Evolutionary conservation across 2,797 vertebrate species (phyloP).

Genomic region (Mormyrops attenuatus): DNA sequence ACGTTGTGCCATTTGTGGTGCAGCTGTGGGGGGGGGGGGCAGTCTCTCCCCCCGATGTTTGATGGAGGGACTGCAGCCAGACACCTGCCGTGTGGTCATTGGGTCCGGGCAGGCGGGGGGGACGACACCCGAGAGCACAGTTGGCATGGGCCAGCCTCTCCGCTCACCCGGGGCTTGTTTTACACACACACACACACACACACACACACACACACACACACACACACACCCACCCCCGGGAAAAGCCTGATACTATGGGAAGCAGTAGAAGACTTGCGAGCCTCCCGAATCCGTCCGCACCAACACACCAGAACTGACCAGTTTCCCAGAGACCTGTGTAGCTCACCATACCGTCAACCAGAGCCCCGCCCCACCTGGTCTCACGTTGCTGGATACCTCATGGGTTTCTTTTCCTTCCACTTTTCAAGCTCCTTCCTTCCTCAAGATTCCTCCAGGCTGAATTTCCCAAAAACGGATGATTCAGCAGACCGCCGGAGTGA

Average conservation of each 20-base stretch:
- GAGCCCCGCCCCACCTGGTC: too few relatives aligned
- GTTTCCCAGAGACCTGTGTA: conserved; percentile 37
- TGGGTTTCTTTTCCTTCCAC: neutral
- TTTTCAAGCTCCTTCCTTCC: neutral
- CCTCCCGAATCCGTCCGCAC: conserved; percentile 16
- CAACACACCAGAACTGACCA: conserved; percentile 26
- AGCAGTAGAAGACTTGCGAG: conserved; percentile 45
- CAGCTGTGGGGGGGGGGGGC: conserved; percentile 45
- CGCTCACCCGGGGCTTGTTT: conserved; percentile 46
- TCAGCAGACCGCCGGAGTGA: neutral
- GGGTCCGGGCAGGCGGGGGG: conserved; percentile 27
- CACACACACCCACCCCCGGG: too few relatives aligned
- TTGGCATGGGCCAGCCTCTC: conserved; percentile 41
- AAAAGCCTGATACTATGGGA: conserved; percentile 46
- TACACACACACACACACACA: too few relatives aligned
- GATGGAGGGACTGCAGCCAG: conserved; percentile 52
- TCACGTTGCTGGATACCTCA: too few relatives aligned
- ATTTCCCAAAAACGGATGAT: neutral
- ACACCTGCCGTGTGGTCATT: conserved; percentile 48
- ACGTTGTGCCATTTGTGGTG: conserved; percentile 44
- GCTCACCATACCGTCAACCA: conserved; percentile 34
- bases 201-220: too few relatives aligned
- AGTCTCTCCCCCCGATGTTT: conserved; percentile 49
- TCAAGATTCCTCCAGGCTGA: neutral
- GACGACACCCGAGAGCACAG: neutral